Base-by-base conservation (phyloP, 2,113 vertebrate genomes). In the Mormyrus lacerda region DNA sequence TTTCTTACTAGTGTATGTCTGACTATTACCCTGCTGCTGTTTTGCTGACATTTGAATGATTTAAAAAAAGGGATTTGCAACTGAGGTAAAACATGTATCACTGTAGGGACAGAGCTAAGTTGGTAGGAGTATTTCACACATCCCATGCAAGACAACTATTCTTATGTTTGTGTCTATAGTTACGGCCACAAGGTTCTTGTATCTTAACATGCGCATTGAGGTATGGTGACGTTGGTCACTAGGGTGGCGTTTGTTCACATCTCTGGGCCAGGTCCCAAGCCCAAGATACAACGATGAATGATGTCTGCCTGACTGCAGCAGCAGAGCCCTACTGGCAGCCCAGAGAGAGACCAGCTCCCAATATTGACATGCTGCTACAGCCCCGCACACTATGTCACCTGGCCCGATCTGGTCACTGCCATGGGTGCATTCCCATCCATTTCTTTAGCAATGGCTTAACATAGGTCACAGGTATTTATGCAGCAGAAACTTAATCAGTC, bases 321-420 rank as follows among this genome's bases (percentile, higher is more conserved):
- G 96, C 96, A 96, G 94, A 92, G 92, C 92, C 95, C 95, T 95
- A 96, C 94, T 96, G 97, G 97, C 93, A 96, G 91, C 91, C 89
- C 87, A 92, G 0, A 83, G 44, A 87, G n/a, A 85, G 89, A 91
- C 91, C 91, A 93, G 65, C 90, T 95, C 95, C 96, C 97, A 97
- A 96, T 97, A 96, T 97, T 97, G 96, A 96, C 96, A 96, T 97
- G 97, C 97, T 97, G 97, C 97, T 97, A 95, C 90, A 89, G 96
- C 93, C 93, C 90, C 91, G 92, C 92, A 93, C 94, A 95, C 94
- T 51, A 31, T 35, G n/a, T 86, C n/a, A 47, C 48, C 45, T 27
- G 79, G 84, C 84, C 27, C 58, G 24, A 58, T 87, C 61, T 69
- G 61, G 9, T 69, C 27, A 69, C 61, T 69, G 27, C 55, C 39